A percentile compares a stretch with the other conserved stretches of the same genome.
Evolutionary conservation across 2,113 vertebrate species (phyloP).

Genomic region (Mionectes macconnelli): DNA sequence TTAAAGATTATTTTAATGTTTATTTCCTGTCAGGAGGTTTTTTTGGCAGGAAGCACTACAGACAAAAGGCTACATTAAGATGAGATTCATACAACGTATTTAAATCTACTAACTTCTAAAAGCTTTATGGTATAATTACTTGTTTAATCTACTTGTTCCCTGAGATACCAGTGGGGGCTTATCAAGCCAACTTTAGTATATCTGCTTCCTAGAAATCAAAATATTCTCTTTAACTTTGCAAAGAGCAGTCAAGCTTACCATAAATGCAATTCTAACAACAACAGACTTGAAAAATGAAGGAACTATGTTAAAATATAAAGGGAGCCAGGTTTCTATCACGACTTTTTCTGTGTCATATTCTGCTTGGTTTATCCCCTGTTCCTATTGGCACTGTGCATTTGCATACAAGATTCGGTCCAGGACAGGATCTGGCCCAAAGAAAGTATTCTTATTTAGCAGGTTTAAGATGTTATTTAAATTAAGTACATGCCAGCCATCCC

Average conservation of each 20-base stretch:
- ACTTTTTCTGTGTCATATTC: background rate
- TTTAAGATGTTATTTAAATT: background rate
- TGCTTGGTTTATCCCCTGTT: background rate
- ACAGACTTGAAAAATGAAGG: background rate
- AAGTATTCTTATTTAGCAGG: background rate
- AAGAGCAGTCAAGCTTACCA: background rate
- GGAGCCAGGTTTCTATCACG: background rate
- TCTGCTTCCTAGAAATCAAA: constrained; percentile 48
- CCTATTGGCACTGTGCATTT: background rate
- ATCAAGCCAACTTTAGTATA: constrained; percentile 60
- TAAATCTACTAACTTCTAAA: constrained; percentile 79
- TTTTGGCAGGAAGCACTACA: constrained; percentile 76
- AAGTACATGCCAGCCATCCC: background rate
- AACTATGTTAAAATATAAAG: background rate
- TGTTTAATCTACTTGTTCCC: constrained; percentile 80
- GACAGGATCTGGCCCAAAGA: background rate
- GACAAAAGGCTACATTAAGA: constrained; percentile 75
- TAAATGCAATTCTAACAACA: background rate
- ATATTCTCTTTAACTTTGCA: background rate
- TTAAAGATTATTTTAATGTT: constrained; percentile 88
- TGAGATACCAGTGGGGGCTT: constrained; percentile 62
- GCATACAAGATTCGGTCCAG: background rate
- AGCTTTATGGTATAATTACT: constrained; percentile 80
- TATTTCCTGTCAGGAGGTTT: constrained; percentile 82
- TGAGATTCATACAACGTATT: constrained; percentile 73